These are phyloP conservation scores for Lepisosteus osseus DNA, from an alignment of 2,113 vertebrate species.

Conservation along the genomic window DNA sequence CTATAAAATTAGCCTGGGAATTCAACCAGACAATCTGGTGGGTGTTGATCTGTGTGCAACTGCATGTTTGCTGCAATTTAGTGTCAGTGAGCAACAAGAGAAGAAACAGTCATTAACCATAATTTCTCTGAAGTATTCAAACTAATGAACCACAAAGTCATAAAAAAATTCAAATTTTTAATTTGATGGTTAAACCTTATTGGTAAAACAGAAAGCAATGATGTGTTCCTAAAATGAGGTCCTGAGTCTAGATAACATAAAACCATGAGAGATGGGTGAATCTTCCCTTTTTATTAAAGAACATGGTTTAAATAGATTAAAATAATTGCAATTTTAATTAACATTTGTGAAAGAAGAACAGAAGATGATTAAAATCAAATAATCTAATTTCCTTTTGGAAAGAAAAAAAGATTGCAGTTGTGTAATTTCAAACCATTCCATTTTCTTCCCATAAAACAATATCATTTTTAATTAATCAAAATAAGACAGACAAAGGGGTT, in stretches of 20 bases:
- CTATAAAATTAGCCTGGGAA: not conserved
- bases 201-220: not conserved
- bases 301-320: slow-evolving; percentile 8
- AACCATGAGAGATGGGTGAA: no score
- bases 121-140: slow-evolving; percentile 21
- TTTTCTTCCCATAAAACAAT: no score
- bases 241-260: slow-evolving; percentile 8
- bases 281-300: slow-evolving; percentile 2
- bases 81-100: not conserved
- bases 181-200: slow-evolving; percentile 12
- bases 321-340: no score
- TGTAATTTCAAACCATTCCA: no score
- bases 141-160: slow-evolving; percentile 24
- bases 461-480: no score
- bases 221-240: slow-evolving; percentile 6
- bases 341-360: no score
- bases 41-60: not conserved
- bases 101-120: slow-evolving; percentile 8
- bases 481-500: no score
- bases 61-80: slow-evolving; percentile 4
- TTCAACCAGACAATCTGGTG: not conserved
- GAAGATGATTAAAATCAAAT: no score
- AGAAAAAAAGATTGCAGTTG: no score
- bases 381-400: no score
- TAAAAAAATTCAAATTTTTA: slow-evolving; percentile 2